Conservation (phyloP, 2,797 vertebrate genomes). For the Clarias pachynema region DNA sequence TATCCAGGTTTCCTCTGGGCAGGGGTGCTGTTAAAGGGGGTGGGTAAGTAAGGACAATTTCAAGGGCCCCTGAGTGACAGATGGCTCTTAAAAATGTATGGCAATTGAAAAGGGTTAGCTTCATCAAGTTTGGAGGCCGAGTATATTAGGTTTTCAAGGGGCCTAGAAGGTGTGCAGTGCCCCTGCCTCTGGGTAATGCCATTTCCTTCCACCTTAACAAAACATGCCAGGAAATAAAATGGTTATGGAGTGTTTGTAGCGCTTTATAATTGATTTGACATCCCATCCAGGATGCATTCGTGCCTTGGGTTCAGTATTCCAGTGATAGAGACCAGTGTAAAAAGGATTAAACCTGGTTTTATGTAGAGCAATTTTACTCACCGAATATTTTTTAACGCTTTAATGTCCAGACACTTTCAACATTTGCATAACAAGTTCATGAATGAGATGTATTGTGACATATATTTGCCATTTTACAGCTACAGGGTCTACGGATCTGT, state of each 20-base stretch:
- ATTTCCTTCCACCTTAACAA: background rate
- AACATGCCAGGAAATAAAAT: background rate
- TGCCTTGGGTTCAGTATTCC: background rate
- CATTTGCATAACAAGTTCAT: background rate
- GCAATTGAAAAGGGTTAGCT: too few species aligned
- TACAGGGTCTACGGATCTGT: background rate
- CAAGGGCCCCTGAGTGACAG: too few species aligned
- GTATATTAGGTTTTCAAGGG: too few species aligned
- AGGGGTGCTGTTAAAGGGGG: too few species aligned
- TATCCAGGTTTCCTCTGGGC: background rate
- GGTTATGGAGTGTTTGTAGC: background rate
- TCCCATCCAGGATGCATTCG: background rate
- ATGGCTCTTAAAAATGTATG: too few species aligned
- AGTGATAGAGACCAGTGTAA: background rate
- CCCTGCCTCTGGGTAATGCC: background rate
- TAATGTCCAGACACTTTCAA: background rate
- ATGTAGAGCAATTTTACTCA: background rate
- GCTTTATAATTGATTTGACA: background rate
- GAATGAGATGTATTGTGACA: background rate
- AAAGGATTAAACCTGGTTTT: too few species aligned
- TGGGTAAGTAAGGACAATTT: too few species aligned
- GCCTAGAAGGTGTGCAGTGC: too few species aligned
- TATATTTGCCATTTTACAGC: background rate
- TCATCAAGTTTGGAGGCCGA: too few species aligned
- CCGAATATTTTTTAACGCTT: background rate